A percentile compares a stretch with the other conserved stretches of the same genome.
Conservation (phyloP, 2,797 vertebrate genomes). For the Spondyliosoma cantharus region DNA sequence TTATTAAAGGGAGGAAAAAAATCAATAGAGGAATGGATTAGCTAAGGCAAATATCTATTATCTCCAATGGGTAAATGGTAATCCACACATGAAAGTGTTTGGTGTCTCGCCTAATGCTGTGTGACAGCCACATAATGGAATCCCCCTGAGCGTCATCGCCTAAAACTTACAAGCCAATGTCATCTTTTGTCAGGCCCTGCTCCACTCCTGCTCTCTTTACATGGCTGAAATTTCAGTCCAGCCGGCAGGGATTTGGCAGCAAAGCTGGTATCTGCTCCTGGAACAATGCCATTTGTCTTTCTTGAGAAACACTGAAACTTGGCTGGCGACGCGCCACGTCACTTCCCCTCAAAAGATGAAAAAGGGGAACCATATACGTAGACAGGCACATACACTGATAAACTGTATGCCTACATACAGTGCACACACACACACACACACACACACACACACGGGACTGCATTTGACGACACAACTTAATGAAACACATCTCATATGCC, state of each 20-base stretch:
- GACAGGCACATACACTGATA: neutral
- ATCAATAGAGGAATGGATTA: constrained; percentile 84
- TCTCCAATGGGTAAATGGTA: constrained; percentile 87
- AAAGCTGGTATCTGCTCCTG: constrained; percentile 80
- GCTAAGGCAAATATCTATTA: constrained; percentile 86
- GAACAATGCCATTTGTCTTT: constrained; percentile 75
- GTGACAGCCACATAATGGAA: constrained; percentile 89
- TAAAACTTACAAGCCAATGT: constrained; percentile 86
- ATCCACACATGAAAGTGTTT: constrained; percentile 90
- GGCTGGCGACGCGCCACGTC: constrained; percentile 60
- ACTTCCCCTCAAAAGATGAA: constrained; percentile 48
- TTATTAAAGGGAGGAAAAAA: constrained; percentile 77
- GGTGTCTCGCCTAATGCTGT: constrained; percentile 87
- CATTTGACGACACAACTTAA: constrained; percentile 57
- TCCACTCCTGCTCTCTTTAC: constrained; percentile 77
- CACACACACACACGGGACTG: constrained; percentile 4
- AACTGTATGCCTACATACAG: constrained; percentile 10
- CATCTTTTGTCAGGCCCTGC: constrained; percentile 85
- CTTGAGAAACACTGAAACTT: constrained; percentile 73
- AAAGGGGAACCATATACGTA: constrained; percentile 33
- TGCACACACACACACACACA: constrained; percentile 18
- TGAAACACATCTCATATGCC: constrained; percentile 68
- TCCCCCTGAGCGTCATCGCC: constrained; percentile 80
- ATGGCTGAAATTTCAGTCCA: constrained; percentile 83
- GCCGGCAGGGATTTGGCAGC: constrained; percentile 79